Evolutionary conservation across 1,140 invertebrate genomes (phyloP).

Genomic region (Drosophila fuyamai): DNA sequence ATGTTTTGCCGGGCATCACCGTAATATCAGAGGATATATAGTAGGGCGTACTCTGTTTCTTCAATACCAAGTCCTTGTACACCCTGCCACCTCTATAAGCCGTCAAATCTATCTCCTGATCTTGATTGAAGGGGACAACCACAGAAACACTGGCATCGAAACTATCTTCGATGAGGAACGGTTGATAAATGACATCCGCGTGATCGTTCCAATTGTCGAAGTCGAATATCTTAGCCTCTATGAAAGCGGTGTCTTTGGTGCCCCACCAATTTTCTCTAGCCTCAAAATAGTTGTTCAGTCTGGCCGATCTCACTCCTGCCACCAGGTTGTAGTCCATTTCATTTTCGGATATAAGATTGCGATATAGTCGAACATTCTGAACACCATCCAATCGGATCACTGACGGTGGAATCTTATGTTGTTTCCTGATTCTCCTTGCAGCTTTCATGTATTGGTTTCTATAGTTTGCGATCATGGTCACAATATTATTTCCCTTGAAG

Average conservation of each 20-base stretch:
- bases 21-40: constrained; percentile 96
- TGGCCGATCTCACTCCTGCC: constrained; percentile 95
- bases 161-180: constrained; percentile 92
- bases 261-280: constrained; percentile 99
- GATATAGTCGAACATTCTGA: constrained; percentile 95
- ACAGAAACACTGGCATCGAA: constrained; percentile 92
- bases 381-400: constrained; percentile 97
- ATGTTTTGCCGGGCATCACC: constrained; percentile 95
- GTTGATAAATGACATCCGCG: constrained; percentile 95
- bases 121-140: constrained; percentile 85
- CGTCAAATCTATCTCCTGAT: constrained; percentile 71
- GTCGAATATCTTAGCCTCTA: constrained; percentile 96
- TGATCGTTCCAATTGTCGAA: constrained; percentile 99
- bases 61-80: constrained; percentile 89
- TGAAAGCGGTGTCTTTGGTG: constrained; percentile 88
- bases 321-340: constrained; percentile 95
- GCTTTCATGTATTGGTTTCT: constrained; percentile 57
- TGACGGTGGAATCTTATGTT: constrained; percentile 88
- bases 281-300: constrained; percentile 94
- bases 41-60: constrained; percentile 90
- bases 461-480: constrained; percentile 56
- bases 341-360: constrained; percentile 96
- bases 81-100: constrained; percentile 94
- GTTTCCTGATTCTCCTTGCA: constrained; percentile 42
- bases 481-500: constrained; percentile 90